These are phyloP conservation scores for Drosophila willistoni DNA, from an alignment of 1,140 invertebrate species.

Conservation along the genomic window DNA sequence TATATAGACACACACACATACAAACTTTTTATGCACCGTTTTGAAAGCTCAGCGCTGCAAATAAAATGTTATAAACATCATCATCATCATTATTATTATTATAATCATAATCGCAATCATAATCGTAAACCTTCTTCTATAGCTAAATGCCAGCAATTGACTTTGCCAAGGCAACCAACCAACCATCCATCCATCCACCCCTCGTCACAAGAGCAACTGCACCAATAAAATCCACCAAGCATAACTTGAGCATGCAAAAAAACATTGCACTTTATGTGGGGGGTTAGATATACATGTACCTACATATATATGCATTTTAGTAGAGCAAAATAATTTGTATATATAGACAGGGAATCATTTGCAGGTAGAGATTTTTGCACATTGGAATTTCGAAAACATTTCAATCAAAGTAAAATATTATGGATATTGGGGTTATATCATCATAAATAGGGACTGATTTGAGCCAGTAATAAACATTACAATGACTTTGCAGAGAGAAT, in stretches of 20 bases:
- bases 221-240: constrained; percentile 45
- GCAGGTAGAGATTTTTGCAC: too few species aligned
- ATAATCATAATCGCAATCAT: constrained; percentile 49
- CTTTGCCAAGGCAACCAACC: constrained; percentile 46
- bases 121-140: constrained; percentile 55
- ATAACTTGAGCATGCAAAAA: constrained; percentile 54
- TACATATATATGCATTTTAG: too few species aligned
- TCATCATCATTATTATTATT: neutral
- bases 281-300: constrained; percentile 11
- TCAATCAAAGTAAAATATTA: too few species aligned
- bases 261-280: constrained; percentile 31
- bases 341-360: too few species aligned
- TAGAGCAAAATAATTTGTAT: too few species aligned
- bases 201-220: constrained; percentile 20
- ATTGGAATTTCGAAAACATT: too few species aligned
- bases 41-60: constrained; percentile 60
- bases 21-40: constrained; percentile 37
- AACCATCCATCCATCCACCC: neutral
- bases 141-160: constrained; percentile 60
- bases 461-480: too few species aligned
- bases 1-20: too few species aligned
- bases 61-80: constrained; percentile 56
- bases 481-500: too few species aligned
- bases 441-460: too few species aligned
- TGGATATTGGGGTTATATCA: too few species aligned